phyloP scores from a whole-genome alignment of 2,797 vertebrate genomes.

The Hydrolagus colliei region DNA sequence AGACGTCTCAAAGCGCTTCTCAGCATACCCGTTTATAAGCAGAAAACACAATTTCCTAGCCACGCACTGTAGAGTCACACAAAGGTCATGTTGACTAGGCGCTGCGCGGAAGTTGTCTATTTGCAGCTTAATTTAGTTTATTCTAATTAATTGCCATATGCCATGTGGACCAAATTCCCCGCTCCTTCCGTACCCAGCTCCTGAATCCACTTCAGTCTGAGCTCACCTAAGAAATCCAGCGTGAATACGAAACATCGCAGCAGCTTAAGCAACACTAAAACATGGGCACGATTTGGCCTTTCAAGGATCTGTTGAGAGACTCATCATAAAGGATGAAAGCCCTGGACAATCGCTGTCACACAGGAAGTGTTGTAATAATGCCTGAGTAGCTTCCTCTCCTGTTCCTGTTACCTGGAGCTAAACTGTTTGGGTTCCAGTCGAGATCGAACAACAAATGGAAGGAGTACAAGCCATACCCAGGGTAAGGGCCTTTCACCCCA shows the following conservation, averaged over 20 bases:
- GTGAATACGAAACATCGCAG: too few species aligned
- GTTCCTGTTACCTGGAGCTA: constrained; percentile 2
- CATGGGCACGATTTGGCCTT: background rate
- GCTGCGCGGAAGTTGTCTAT: too few species aligned
- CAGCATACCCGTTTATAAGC: too few species aligned
- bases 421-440: background rate
- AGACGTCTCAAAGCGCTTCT: too few species aligned
- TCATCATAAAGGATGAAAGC: constrained; percentile 2
- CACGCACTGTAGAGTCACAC: too few species aligned
- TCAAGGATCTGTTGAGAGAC: background rate
- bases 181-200: too few species aligned
- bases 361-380: constrained; percentile 32
- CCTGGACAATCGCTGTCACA: background rate
- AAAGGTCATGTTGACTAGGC: too few species aligned
- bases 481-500: background rate
- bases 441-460: constrained; percentile 9
- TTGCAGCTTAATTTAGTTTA: too few species aligned
- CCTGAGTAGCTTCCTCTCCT: background rate
- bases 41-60: too few species aligned
- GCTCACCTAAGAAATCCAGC: background rate
- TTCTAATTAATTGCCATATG: too few species aligned
- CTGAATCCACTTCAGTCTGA: background rate
- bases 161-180: too few species aligned
- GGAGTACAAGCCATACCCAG: background rate
- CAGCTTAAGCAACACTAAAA: background rate